Evolutionary conservation across 2,797 vertebrate genomes (phyloP).

Genomic region (Naso thynnoides): DNA sequence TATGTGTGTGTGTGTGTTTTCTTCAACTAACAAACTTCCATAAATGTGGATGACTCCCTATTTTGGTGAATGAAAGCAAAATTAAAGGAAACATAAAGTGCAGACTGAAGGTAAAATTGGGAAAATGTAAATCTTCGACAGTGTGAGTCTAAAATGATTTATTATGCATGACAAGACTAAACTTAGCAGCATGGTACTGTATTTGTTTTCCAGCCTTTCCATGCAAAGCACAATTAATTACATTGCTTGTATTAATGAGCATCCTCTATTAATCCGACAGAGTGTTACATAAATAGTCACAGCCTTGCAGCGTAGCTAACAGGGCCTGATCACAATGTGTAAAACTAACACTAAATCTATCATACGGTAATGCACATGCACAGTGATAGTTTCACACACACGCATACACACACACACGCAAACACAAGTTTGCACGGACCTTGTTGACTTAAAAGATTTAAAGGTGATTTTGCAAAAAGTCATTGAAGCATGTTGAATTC

Average conservation of each 20-base stretch:
- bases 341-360: slow-evolving; percentile 46
- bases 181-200: slow-evolving; percentile 12
- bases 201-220: slow-evolving; percentile 50
- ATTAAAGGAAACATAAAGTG: background rate
- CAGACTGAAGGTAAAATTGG: background rate
- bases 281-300: slow-evolving; percentile 55
- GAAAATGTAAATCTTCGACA: background rate
- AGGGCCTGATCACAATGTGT: slow-evolving; percentile 39
- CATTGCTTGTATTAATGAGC: slow-evolving; percentile 57
- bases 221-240: slow-evolving; percentile 57
- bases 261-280: slow-evolving; percentile 50
- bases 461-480: slow-evolving; percentile 58
- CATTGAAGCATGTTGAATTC: slow-evolving; percentile 46
- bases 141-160: slow-evolving; percentile 26
- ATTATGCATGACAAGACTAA: slow-evolving; percentile 22
- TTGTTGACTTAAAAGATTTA: slow-evolving; percentile 44
- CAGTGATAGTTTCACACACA: background rate
- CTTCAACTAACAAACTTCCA: background rate
- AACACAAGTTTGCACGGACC: slow-evolving; percentile 14
- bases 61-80: background rate
- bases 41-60: background rate
- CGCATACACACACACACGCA: background rate
- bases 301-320: slow-evolving; percentile 51
- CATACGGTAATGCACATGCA: slow-evolving; percentile 24
- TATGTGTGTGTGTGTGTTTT: background rate